Base-by-base conservation (phyloP, 2,888 invertebrate genomes). In the Megalurothrips usitatus region DNA sequence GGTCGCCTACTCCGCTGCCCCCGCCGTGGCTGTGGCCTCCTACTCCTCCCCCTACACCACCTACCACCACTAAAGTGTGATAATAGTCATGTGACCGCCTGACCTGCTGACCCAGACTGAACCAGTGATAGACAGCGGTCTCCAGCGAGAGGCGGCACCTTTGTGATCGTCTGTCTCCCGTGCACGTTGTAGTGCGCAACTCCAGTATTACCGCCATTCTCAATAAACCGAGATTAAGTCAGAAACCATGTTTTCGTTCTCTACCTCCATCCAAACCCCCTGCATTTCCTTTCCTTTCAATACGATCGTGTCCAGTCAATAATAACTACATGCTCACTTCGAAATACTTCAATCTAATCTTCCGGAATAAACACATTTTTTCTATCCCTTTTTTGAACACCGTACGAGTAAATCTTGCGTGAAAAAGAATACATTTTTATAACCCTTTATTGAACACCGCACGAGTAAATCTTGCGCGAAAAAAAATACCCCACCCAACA, bases 1-100 rank as follows among this genome's bases (percentile, higher is more conserved):
- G 68, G 68, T 75, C 68, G 68, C 68, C 68, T 75, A 75, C 68
- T 26, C 23, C 26, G 68, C 68, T 26, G 68, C 68, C 68, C 68
- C 68, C 68, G 68, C 68, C 2, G 68, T 75, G 23, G 68, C 68
- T 26, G 68, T 75, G 11, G 68, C 68, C 10, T 75, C 68, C 23
- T 75, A 75, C 68, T 75, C 68, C 26, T 75, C 68, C 12, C 68
- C 68, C 68, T 75, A 75, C 68, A 26, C 68, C 23, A 75, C 68
- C 68, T 75, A 75, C 68, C 68, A 75, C 68, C 68, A 75, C 68
- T 75, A 75, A 75, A 23, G 23, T 26, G 68, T 75, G 68, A 23
- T 23, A 3, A 75, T 75, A 75, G 68, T 75, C 68, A 26, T 75
- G 23, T 26, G 58, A 19, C 19, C 9, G 68, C 68, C 68, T 75